Percentiles rank a stretch among this genome's conserved stretches.
Evolutionary conservation across 1,140 invertebrate species (phyloP).

Genomic region (Daktulosphaira vitifoliae): DNA sequence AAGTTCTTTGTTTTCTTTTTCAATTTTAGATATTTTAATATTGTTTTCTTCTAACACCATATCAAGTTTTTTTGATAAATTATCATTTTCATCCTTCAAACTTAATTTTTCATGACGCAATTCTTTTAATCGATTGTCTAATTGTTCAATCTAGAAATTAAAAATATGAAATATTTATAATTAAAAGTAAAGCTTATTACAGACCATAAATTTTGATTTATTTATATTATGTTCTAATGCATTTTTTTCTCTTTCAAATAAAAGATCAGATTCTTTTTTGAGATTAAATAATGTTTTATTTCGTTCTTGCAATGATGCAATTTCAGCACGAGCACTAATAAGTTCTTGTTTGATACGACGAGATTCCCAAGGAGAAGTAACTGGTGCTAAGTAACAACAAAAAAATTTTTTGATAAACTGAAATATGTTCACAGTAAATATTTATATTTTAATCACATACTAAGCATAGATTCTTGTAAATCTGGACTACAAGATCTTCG

Average conservation of each 20-base stretch:
- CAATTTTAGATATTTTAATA: neutral
- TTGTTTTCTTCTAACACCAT: neutral
- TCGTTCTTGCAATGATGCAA: conserved; percentile 50
- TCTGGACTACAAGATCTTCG: conserved; percentile 26
- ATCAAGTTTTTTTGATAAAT: conserved; percentile 8
- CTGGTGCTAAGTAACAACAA: conserved; percentile 35
- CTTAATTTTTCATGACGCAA: conserved; percentile 12
- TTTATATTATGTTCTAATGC: conserved; percentile 35
- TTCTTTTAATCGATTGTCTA: conserved; percentile 16
- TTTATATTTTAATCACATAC: neutral
- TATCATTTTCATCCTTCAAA: conserved; percentile 22
- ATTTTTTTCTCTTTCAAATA: conserved; percentile 54
- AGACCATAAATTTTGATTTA: conserved; percentile 4
- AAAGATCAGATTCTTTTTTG: conserved; percentile 50
- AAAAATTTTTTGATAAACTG: neutral
- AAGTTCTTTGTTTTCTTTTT: conserved; percentile 9
- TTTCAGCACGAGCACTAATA: conserved; percentile 52
- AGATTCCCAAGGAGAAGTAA: conserved; percentile 52
- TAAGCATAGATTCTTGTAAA: conserved; percentile 9
- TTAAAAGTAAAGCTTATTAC: neutral
- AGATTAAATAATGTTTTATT: conserved; percentile 51
- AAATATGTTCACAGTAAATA: too few species aligned
- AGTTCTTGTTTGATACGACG: conserved; percentile 53
- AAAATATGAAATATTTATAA: neutral
- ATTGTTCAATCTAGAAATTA: conserved; percentile 18